Evolutionary conservation across 2,113 vertebrate genomes (phyloP), one percentile per base, ranked within the genome.

Genomic region (Pipa parva): DNA sequence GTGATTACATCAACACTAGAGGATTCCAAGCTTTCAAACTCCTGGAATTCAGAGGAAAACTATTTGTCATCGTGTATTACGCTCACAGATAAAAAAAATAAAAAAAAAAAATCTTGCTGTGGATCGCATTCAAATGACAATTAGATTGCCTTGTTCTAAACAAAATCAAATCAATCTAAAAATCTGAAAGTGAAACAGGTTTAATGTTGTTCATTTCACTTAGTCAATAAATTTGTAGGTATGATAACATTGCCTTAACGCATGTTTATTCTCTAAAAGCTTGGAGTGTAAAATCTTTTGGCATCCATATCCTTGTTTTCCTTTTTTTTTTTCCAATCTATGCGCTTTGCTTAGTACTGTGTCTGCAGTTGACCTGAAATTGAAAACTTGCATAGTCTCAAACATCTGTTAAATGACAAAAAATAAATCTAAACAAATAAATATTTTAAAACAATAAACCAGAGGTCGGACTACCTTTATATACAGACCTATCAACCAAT

Each of bases 11-110:
- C 66, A 70, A 61, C 58, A 37, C 36, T 54, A 5, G 48, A 70
- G 66, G 66, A 70, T 70, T 70, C 58, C 66, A 70, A 27, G 39
- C 49, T 33, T 51, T 58, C 57, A 61, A 60, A 70, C 66, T 70
- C 26, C 58, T 70, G 58, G 66, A 61, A 70, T 70, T 55, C 33
- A 70, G 48, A 58, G 66, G 66, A 70, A 70, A 70, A 60, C 58
- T 61, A 70, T 70, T 70, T 70, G 66, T 61, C 66, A 70, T 70
- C 58, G 17, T 70, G 66, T 51, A 70, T 70, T 61, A 70, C 58
- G 54, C 61, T 61, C 58, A 61, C 25, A 61, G 48, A 70, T 61
- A 31, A 60, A 42, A n/a, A 42, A 42, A 42, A 42, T 61, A 31
- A 60, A 42, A n/a, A 42, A 42, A 42, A 42, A 70, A 54, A 28